Conservation (phyloP, 2,113 vertebrate species). For the Heliornis fulica region DNA sequence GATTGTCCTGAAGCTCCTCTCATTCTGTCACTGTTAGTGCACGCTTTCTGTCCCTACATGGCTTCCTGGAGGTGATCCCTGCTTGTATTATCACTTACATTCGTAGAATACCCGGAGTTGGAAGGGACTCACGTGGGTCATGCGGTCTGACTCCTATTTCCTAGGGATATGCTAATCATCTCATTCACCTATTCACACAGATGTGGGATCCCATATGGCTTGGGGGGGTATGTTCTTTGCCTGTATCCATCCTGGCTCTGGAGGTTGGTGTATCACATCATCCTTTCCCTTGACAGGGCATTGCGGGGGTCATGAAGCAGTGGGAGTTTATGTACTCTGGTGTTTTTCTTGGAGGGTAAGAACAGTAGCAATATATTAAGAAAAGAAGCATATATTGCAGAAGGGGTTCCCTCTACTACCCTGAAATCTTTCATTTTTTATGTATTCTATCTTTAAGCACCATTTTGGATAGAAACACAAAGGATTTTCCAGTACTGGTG, state of each 20-base stretch:
- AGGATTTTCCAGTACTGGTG: background rate
- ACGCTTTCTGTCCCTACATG: fast-evolving
- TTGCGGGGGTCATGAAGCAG: background rate
- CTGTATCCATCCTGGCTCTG: background rate
- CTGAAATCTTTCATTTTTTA: background rate
- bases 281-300: background rate
- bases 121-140: too few relatives aligned
- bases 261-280: background rate
- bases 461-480: background rate
- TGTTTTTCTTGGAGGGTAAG: background rate
- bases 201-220: background rate
- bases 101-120: too few relatives aligned
- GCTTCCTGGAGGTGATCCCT: background rate
- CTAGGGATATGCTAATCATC: background rate
- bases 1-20: background rate
- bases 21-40: background rate
- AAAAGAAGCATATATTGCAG: background rate
- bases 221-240: background rate
- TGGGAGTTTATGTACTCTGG: background rate
- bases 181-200: background rate
- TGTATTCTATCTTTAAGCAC: background rate
- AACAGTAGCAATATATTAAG: background rate
- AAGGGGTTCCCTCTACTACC: background rate
- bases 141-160: background rate
- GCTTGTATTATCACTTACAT: background rate